Conservation (phyloP, 2,888 invertebrate species). For the Thera obeliscata region DNA sequence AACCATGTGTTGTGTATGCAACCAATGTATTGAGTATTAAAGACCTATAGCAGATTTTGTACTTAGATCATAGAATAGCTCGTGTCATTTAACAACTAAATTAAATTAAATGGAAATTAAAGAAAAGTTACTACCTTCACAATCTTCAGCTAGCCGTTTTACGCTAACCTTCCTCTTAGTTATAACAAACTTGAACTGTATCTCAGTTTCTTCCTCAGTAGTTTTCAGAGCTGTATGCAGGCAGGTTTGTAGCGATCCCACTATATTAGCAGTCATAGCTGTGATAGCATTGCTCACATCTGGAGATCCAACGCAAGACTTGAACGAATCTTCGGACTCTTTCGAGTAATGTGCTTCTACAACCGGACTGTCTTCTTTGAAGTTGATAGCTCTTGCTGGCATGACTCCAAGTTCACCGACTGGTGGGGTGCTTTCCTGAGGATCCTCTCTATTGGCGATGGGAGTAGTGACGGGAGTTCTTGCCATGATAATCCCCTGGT, state of each 20-base stretch:
- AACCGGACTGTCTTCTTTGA: constrained; percentile 75
- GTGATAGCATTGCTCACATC: constrained; percentile 65
- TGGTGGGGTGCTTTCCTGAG: constrained; percentile 68
- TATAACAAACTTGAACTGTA: constrained; percentile 79
- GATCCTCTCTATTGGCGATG: constrained; percentile 54
- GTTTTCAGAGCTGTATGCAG: constrained; percentile 66
- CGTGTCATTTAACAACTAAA: too few relatives aligned
- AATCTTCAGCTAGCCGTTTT: constrained; percentile 59
- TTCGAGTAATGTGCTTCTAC: constrained; percentile 61
- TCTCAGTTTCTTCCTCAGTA: constrained; percentile 74
- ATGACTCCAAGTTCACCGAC: constrained; percentile 63
- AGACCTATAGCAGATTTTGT: too few relatives aligned
- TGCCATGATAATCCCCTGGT: constrained; percentile 62
- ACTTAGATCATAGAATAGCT: too few relatives aligned
- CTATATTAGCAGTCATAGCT: constrained; percentile 69
- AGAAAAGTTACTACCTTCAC: constrained; percentile 29
- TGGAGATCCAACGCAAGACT: constrained; percentile 67
- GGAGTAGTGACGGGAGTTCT: constrained; percentile 69
- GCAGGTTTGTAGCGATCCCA: constrained; percentile 72
- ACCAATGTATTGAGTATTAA: too few relatives aligned
- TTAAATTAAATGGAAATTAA: neutral
- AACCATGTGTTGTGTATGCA: too few relatives aligned
- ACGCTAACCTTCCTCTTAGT: constrained; percentile 74
- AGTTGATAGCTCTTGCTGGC: constrained; percentile 76
- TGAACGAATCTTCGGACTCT: constrained; percentile 73